Evolutionary conservation across 2,113 vertebrate species (phyloP).

Genomic region (Plectropomus leopardus): DNA sequence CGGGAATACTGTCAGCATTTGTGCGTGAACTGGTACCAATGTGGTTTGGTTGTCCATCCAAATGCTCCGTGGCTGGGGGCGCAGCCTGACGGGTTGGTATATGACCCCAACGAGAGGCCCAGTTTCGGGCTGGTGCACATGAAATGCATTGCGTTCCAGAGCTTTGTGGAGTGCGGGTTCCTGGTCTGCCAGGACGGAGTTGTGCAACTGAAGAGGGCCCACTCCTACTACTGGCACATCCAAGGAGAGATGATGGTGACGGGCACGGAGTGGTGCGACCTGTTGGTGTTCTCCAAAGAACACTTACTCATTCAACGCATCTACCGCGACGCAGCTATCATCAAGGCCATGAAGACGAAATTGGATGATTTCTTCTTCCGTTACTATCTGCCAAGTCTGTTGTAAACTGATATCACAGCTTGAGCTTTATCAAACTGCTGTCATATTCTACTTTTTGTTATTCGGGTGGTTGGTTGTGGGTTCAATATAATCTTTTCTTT

Average conservation of each 20-base stretch:
- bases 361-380: slow-evolving; percentile 59
- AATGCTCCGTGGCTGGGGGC: slow-evolving; percentile 57
- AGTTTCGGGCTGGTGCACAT: slow-evolving; percentile 55
- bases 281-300: slow-evolving; percentile 52
- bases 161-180: slow-evolving; percentile 26
- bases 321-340: slow-evolving; percentile 34
- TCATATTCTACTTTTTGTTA: background rate
- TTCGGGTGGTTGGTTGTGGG: background rate
- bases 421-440: background rate
- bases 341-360: slow-evolving; percentile 47
- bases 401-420: background rate
- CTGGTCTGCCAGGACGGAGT: slow-evolving; percentile 4
- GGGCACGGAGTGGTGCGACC: slow-evolving; percentile 57
- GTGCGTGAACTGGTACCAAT: slow-evolving; percentile 65
- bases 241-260: slow-evolving; percentile 72
- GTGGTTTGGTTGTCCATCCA: slow-evolving; percentile 60
- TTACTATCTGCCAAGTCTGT: slow-evolving; percentile 49
- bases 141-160: background rate
- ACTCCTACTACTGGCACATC: slow-evolving; percentile 48
- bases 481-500: background rate
- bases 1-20: slow-evolving; percentile 52
- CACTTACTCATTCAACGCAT: slow-evolving; percentile 67
- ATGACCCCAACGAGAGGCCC: slow-evolving; percentile 41
- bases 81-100: slow-evolving; percentile 60
- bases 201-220: slow-evolving; percentile 32